Conservation (phyloP, 2,113 vertebrate species). For the Seriola rivoliana region DNA sequence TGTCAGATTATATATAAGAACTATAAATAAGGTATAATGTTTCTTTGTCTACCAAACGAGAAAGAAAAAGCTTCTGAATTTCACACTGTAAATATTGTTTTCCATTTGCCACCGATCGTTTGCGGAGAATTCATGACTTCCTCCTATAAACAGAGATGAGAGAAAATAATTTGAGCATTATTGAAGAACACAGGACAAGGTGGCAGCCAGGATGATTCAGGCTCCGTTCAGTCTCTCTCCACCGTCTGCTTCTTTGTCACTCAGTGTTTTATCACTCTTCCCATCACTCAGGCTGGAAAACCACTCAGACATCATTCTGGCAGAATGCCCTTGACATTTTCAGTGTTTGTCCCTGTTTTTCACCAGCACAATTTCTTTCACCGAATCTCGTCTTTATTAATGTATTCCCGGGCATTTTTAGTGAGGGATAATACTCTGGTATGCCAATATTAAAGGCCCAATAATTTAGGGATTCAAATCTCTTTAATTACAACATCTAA, state of each 20-base stretch:
- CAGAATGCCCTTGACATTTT: constrained; percentile 68
- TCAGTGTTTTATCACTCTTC: constrained; percentile 55
- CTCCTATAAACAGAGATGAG: constrained; percentile 45
- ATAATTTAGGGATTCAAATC: not conserved
- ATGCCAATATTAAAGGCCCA: not conserved
- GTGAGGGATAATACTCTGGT: not conserved
- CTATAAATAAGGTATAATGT: not conserved
- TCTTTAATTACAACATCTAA: not conserved
- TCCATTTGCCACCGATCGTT: not conserved
- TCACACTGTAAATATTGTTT: not conserved
- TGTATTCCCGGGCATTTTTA: not conserved
- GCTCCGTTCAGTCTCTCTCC: constrained; percentile 31
- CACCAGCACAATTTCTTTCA: constrained; percentile 14
- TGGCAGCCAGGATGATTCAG: constrained; percentile 64
- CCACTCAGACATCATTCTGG: constrained; percentile 53
- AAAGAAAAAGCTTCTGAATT: not conserved
- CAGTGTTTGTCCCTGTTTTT: constrained; percentile 45
- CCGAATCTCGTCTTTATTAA: constrained; percentile 11
- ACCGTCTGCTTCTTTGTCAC: constrained; percentile 61
- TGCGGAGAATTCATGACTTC: constrained; percentile 19
- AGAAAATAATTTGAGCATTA: constrained; percentile 50
- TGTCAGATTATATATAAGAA: not conserved
- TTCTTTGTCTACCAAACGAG: not conserved
- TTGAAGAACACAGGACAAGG: constrained; percentile 39
- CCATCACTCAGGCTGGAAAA: constrained; percentile 55